These are phyloP conservation scores for Aegypius monachus DNA, from an alignment of 2,113 vertebrate genomes.

Conservation along the genomic window DNA sequence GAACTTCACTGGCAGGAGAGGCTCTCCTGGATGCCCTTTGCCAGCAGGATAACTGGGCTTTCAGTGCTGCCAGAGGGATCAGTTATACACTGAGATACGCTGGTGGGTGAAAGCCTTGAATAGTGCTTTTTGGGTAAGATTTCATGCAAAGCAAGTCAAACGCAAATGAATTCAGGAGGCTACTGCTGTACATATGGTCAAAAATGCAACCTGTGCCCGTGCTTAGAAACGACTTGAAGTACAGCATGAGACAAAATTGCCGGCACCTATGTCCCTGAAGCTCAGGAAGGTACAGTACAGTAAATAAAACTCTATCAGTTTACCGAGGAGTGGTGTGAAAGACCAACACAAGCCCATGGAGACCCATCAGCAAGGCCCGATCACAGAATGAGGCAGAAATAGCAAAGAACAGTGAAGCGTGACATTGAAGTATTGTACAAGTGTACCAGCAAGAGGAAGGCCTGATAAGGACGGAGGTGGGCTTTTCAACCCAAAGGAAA, in stretches of 20 bases:
- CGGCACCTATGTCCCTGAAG: neutral
- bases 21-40: neutral
- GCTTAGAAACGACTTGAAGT: neutral
- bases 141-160: neutral
- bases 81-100: fast-evolving
- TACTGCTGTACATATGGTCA: neutral
- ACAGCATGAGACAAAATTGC: neutral
- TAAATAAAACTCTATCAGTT: neutral
- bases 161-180: fast-evolving
- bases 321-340: neutral
- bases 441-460: neutral
- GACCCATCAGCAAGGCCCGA: neutral
- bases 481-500: neutral
- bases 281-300: neutral
- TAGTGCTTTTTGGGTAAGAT: neutral
- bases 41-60: neutral
- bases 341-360: neutral
- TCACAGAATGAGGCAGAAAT: neutral
- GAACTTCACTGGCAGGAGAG: neutral
- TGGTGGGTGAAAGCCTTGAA: neutral
- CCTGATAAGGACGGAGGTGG: neutral
- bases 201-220: neutral
- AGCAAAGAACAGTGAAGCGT: fast-evolving
- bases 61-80: neutral
- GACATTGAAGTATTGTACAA: fast-evolving